These are phyloP conservation scores for Calliphora vicina DNA, from an alignment of 1,140 invertebrate species.

Conservation along the genomic window DNA sequence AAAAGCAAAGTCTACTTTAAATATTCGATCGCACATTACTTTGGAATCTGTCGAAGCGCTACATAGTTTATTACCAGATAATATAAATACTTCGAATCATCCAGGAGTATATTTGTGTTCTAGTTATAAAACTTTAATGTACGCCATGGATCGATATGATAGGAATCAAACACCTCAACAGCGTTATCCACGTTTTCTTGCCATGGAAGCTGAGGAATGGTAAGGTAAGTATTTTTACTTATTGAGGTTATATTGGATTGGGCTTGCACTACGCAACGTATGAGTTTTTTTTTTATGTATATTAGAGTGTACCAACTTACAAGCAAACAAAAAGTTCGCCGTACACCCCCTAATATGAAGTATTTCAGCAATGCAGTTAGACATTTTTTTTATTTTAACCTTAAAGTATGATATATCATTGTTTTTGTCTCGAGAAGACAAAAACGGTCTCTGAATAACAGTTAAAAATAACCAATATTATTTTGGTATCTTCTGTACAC, in stretches of 20 bases:
- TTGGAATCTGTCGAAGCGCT: background rate
- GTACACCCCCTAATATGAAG: too few relatives aligned
- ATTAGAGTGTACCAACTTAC: too few relatives aligned
- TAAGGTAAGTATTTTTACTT: conserved; percentile 25
- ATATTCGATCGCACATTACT: background rate
- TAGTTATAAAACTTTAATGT: background rate
- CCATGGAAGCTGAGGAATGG: background rate
- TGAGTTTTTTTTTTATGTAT: background rate
- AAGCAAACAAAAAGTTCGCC: too few relatives aligned
- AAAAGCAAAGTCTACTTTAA: background rate
- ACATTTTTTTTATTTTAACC: too few relatives aligned
- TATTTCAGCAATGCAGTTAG: too few relatives aligned
- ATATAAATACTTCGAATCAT: background rate
- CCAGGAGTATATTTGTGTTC: background rate
- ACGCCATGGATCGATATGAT: background rate
- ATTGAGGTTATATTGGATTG: too few relatives aligned
- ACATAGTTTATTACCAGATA: background rate
- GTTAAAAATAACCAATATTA: too few relatives aligned
- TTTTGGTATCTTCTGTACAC: too few relatives aligned
- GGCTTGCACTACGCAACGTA: background rate
- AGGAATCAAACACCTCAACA: background rate
- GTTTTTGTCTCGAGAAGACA: too few relatives aligned
- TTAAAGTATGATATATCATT: too few relatives aligned
- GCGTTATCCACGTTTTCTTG: background rate
- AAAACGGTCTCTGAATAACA: too few relatives aligned